A percentile compares a stretch with the other conserved stretches of the same genome.
phyloP scores from a whole-genome alignment of 2,797 vertebrate species.

The Sebastes taczanowskii region DNA sequence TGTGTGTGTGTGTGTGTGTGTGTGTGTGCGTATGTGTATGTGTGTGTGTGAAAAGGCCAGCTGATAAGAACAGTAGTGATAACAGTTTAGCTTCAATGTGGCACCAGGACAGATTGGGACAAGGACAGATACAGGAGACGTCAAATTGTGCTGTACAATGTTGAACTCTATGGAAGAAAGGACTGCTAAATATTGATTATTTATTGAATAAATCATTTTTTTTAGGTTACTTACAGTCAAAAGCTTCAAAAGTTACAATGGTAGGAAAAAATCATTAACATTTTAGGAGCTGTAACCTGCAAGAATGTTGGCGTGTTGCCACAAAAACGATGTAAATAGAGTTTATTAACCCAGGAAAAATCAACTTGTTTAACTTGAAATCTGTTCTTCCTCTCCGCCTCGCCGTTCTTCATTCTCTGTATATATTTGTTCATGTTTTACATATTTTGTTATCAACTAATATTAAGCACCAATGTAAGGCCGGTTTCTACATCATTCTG shows the following conservation, averaged over 20 bases:
- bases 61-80: constrained; percentile 49
- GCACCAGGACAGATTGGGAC: constrained; percentile 39
- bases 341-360: too few relatives aligned
- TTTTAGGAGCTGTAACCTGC: not conserved
- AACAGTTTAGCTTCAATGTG: constrained; percentile 42
- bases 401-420: too few relatives aligned
- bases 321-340: too few relatives aligned
- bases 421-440: too few relatives aligned
- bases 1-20: constrained; percentile 1
- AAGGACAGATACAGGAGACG: constrained; percentile 30
- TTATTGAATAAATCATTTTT: not conserved
- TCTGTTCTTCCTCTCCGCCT: too few relatives aligned
- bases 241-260: not conserved
- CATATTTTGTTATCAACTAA: not conserved
- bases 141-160: not conserved
- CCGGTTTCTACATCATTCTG: not conserved
- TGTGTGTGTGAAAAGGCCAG: constrained; percentile 11
- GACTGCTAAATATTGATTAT: not conserved
- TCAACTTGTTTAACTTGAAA: too few relatives aligned
- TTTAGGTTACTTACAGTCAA: not conserved
- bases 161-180: not conserved
- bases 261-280: not conserved
- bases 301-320: not conserved
- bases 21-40: not conserved
- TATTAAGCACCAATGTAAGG: not conserved